Conservation (phyloP, 2,113 vertebrate genomes). For the Thomomys bottae region DNA sequence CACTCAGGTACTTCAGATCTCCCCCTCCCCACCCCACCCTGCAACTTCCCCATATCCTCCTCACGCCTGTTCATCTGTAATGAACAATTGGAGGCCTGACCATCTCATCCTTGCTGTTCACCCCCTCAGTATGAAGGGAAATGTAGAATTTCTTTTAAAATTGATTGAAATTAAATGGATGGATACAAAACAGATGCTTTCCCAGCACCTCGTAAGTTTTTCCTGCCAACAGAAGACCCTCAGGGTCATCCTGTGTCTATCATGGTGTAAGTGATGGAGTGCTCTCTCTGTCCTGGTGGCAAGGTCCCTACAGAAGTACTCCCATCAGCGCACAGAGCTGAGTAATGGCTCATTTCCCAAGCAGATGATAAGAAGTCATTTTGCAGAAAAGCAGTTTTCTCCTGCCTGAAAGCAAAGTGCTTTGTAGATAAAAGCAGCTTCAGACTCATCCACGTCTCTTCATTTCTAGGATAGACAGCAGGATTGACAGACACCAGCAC, state of each 20-base stretch:
- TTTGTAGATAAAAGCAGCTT: not conserved
- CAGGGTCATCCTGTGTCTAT: not conserved
- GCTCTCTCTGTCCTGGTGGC: not conserved
- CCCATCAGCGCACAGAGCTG: not conserved
- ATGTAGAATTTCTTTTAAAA: not conserved
- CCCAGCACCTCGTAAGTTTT: not conserved
- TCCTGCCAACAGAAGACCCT: slow-evolving; percentile 30
- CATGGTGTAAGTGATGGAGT: not conserved
- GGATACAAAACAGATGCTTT: not conserved
- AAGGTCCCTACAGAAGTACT: not conserved
- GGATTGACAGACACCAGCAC: not conserved
- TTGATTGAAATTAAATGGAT: not conserved
- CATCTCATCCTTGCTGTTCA: not conserved
- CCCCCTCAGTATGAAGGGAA: not conserved
- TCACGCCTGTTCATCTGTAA: no score
- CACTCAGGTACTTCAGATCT: not conserved
- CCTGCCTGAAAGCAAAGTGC: slow-evolving; percentile 10
- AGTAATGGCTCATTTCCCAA: not conserved
- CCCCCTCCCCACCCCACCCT: no score
- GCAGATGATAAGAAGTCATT: not conserved
- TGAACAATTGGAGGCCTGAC: not conserved
- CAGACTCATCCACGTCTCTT: not conserved
- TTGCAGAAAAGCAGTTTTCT: not conserved
- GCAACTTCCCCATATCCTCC: no score
- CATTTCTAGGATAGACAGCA: not conserved